Conservation (phyloP, 2,888 invertebrate species). For the Diplolepis rosae region DNA sequence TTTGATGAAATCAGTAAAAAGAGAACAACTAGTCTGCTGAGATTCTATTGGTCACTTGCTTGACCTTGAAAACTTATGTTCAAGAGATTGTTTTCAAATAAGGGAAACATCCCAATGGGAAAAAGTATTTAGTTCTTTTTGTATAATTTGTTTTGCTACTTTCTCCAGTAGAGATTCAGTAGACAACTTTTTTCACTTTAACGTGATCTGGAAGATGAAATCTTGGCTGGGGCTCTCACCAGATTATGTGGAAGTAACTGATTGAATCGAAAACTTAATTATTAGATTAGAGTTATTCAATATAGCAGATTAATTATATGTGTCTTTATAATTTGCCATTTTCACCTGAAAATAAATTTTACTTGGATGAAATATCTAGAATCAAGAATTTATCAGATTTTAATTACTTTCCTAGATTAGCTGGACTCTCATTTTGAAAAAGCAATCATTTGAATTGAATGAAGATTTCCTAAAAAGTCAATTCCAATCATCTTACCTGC, state of each 20-base stretch:
- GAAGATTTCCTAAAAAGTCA: background rate
- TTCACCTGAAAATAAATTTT: too few relatives aligned
- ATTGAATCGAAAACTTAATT: slow-evolving; percentile 2
- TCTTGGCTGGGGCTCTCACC: background rate
- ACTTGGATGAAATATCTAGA: too few relatives aligned
- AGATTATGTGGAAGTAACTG: background rate
- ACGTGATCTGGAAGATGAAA: slow-evolving; percentile 19
- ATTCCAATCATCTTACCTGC: background rate
- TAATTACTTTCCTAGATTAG: too few relatives aligned
- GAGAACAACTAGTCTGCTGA: background rate
- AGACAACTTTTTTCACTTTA: slow-evolving; percentile 6
- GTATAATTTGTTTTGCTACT: slow-evolving; percentile 17
- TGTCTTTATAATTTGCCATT: background rate
- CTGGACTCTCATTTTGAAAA: too few relatives aligned
- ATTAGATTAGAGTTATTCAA: background rate
- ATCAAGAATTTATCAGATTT: too few relatives aligned
- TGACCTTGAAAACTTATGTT: background rate
- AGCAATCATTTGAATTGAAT: too few relatives aligned
- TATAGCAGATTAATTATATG: slow-evolving; percentile 4
- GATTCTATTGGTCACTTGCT: background rate
- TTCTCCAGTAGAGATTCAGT: slow-evolving; percentile 14
- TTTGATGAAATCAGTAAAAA: background rate
- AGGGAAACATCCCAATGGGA: slow-evolving; percentile 1
- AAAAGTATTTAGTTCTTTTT: slow-evolving; percentile 23
- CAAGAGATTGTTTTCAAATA: background rate